phyloP scores from a whole-genome alignment of 2,888 invertebrate species.

The Volucella zonaria region DNA sequence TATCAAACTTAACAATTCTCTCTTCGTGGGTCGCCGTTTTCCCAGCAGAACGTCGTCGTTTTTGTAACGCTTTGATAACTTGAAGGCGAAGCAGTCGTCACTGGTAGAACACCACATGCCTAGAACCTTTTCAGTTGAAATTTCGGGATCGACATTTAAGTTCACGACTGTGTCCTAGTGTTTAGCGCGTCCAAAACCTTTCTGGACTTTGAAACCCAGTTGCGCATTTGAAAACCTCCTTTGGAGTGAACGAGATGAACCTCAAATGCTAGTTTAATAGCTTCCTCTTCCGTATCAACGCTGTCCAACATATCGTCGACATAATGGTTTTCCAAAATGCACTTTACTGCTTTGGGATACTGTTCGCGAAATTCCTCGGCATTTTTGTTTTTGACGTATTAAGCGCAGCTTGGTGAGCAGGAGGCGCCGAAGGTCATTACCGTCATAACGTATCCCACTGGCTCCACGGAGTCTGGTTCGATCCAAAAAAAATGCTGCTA shows the following conservation, averaged over 20 bases:
- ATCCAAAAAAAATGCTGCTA: conserved; percentile 77
- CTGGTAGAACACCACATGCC: conserved; percentile 16
- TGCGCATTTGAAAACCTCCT: conserved; percentile 57
- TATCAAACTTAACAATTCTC: conserved; percentile 8
- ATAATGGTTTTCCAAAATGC: too few species aligned
- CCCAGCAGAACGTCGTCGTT: conserved; percentile 10
- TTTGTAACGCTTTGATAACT: conserved; percentile 14
- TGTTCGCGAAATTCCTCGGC: too few species aligned
- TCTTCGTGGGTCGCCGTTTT: background rate
- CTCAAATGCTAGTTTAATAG: conserved; percentile 9
- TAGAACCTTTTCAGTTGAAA: conserved; percentile 11
- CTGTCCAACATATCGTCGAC: too few species aligned
- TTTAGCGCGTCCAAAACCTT: background rate
- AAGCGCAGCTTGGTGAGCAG: too few species aligned
- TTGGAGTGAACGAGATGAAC: conserved; percentile 46
- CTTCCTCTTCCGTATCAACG: too few species aligned
- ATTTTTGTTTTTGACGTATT: too few species aligned
- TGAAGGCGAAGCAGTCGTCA: conserved; percentile 16
- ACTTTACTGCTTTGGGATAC: too few species aligned
- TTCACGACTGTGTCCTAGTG: background rate
- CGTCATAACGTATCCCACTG: conserved; percentile 53
- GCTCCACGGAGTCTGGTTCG: conserved; percentile 1
- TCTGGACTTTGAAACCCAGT: conserved; percentile 14
- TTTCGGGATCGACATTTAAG: conserved; percentile 2
- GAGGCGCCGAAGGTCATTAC: background rate